phyloP scores from a whole-genome alignment of 2,888 invertebrate genomes.

The Mesorhabditis spiculigera region DNA sequence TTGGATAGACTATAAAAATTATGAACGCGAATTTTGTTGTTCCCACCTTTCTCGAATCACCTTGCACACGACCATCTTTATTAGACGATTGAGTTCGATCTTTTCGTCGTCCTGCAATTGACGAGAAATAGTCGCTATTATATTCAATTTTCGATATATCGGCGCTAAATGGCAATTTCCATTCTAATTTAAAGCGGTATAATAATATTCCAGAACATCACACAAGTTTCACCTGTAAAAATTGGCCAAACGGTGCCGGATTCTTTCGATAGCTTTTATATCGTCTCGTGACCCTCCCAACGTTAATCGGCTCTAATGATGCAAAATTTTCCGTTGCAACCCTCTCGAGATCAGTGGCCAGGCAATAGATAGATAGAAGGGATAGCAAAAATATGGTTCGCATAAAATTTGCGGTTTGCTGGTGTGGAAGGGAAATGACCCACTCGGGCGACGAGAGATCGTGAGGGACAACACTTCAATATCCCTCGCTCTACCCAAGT shows the following conservation, averaged over 20 bases:
- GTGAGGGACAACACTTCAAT: too few species aligned
- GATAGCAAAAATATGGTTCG: too few species aligned
- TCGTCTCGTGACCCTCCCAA: neutral
- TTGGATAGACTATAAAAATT: neutral
- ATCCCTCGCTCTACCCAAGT: too few species aligned
- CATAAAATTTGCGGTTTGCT: too few species aligned
- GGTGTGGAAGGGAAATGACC: too few species aligned
- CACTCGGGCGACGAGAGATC: too few species aligned
- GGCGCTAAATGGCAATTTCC: neutral
- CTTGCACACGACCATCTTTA: neutral
- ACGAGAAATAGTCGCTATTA: neutral
- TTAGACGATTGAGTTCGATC: neutral
- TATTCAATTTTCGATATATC: neutral
- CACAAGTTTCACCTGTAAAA: neutral
- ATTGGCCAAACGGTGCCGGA: neutral
- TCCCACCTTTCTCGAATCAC: neutral
- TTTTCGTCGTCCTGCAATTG: too few species aligned
- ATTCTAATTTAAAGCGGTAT: neutral
- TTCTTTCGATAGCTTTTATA: constrained; percentile 5
- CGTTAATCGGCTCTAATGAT: too few species aligned
- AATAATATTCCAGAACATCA: neutral
- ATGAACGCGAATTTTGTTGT: neutral
- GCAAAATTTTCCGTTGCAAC: too few species aligned
- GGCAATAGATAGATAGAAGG: too few species aligned
- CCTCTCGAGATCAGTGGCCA: too few species aligned